Evolutionary conservation across 1,140 invertebrate species (phyloP).

Genomic region (Rhagoletis zephyria): DNA sequence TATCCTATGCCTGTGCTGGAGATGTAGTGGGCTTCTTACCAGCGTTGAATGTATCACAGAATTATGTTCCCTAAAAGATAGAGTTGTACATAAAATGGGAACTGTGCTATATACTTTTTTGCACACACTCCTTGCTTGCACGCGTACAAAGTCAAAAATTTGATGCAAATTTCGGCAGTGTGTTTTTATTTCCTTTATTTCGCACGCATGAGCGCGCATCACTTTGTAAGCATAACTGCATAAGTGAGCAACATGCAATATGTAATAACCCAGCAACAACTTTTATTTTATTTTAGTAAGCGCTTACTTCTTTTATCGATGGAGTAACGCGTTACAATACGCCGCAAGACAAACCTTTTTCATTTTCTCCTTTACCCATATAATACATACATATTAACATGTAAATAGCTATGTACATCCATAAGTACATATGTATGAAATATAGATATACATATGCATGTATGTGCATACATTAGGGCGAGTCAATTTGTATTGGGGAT

Average conservation of each 20-base stretch:
- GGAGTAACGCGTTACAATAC: too few species aligned
- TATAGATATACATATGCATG: too few species aligned
- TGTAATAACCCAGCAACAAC: neutral
- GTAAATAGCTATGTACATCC: too few species aligned
- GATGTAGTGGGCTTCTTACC: too few species aligned
- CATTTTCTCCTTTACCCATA: neutral
- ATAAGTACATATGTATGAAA: too few species aligned
- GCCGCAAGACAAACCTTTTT: too few species aligned
- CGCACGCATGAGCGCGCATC: constrained; percentile 10
- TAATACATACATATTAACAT: neutral
- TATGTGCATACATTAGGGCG: too few species aligned
- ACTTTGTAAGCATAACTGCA: constrained; percentile 10
- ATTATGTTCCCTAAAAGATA: constrained; percentile 1
- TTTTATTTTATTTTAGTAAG: too few species aligned
- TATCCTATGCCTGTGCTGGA: too few species aligned
- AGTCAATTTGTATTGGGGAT: too few species aligned
- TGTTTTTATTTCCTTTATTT: constrained; percentile 30
- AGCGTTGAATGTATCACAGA: neutral
- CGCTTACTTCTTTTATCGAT: too few species aligned
- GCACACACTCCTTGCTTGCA: neutral
- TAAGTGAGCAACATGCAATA: constrained; percentile 11
- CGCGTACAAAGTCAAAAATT: constrained; percentile 38
- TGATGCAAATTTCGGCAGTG: constrained; percentile 20
- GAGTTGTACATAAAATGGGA: neutral
- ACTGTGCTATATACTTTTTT: neutral